phyloP scores from a whole-genome alignment of 2,888 invertebrate species.

The Idaea biselata region DNA sequence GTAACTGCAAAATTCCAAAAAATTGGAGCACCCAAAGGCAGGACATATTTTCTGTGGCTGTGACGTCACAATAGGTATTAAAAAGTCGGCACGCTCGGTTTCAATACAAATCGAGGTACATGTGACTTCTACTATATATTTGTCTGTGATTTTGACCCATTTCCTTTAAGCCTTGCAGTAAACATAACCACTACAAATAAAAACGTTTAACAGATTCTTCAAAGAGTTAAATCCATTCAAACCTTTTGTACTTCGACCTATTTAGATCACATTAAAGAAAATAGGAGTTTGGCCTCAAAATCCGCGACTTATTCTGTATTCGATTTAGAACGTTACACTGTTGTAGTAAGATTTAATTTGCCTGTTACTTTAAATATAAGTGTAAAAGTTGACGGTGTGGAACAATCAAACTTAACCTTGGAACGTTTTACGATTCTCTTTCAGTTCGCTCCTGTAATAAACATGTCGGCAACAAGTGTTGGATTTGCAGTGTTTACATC shows the following conservation, averaged over 20 bases:
- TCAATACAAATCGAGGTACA: too few species aligned
- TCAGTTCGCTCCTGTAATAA: slow-evolving; percentile 56
- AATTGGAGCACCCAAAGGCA: too few species aligned
- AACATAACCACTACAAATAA: neutral
- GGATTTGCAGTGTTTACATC: slow-evolving; percentile 46
- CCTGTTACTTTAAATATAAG: neutral
- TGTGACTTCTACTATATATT: too few species aligned
- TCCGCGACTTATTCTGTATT: slow-evolving; percentile 32
- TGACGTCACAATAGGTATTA: too few species aligned
- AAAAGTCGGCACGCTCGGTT: too few species aligned
- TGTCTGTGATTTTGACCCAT: neutral
- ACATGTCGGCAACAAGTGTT: slow-evolving; percentile 66
- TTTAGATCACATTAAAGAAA: slow-evolving; percentile 61
- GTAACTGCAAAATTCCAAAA: too few species aligned
- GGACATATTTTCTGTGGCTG: too few species aligned
- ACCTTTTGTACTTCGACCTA: slow-evolving; percentile 61
- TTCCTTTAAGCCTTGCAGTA: neutral
- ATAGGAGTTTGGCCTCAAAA: slow-evolving; percentile 59
- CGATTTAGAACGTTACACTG: neutral
- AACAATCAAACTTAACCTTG: slow-evolving; percentile 74
- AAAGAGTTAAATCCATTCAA: slow-evolving; percentile 40
- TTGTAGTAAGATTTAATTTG: neutral
- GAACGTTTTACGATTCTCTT: slow-evolving; percentile 58
- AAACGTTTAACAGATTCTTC: slow-evolving; percentile 20
- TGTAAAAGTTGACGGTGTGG: slow-evolving; percentile 30